These are phyloP conservation scores for Leptobrachium leishanense DNA, from an alignment of 2,113 vertebrate species.

Conservation along the genomic window DNA sequence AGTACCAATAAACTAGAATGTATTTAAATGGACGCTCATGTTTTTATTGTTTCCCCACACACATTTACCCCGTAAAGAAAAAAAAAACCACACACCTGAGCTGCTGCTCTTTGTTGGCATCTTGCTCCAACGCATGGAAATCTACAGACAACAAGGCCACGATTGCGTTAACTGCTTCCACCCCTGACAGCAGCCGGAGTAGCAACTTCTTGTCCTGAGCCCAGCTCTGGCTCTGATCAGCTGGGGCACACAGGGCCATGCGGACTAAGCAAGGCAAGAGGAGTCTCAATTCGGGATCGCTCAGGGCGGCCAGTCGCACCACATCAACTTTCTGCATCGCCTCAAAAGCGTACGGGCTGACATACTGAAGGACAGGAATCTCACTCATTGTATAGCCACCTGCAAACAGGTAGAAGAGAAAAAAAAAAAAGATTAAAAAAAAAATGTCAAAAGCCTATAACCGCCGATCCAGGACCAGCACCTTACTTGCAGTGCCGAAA, in stretches of 20 bases:
- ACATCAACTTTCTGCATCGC: conserved; percentile 98
- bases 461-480: too few species aligned
- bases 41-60: too few species aligned
- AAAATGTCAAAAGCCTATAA: too few species aligned
- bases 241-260: conserved; percentile 95
- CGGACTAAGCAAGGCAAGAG: conserved; percentile 93
- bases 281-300: conserved; percentile 89
- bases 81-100: conserved; percentile 79
- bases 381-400: conserved; percentile 79
- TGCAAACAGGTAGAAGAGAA: conserved; percentile 28
- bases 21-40: too few species aligned
- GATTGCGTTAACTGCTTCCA: conserved; percentile 97
- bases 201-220: conserved; percentile 98
- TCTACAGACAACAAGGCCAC: conserved; percentile 95
- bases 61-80: too few species aligned
- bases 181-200: conserved; percentile 90
- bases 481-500: too few species aligned
- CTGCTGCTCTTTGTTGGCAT: conserved; percentile 95
- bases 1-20: too few species aligned
- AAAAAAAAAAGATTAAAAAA: too few species aligned
- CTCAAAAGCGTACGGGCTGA: conserved; percentile 92
- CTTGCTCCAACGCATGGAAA: conserved; percentile 95
- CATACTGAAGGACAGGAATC: conserved; percentile 83
- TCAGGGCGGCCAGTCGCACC: conserved; percentile 82
- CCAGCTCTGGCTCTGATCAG: conserved; percentile 95